phyloP scores from a whole-genome alignment of 1,140 invertebrate genomes.

The Episyrphus balteatus region DNA sequence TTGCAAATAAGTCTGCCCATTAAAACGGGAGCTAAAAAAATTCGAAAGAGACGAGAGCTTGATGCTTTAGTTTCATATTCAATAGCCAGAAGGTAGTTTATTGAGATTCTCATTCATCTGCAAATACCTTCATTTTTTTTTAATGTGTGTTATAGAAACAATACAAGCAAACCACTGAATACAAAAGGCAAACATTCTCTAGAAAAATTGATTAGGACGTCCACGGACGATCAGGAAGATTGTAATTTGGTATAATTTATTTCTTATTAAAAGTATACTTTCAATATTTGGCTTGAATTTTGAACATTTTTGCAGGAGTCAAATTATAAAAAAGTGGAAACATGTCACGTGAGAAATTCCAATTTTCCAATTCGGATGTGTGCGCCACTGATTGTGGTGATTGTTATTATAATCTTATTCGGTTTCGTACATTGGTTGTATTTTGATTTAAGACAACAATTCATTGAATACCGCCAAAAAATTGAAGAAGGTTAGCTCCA shows the following conservation, averaged over 20 bases:
- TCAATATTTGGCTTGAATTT: conserved; percentile 1
- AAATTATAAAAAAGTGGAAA: conserved; percentile 8
- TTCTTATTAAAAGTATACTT: neutral
- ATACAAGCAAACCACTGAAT: conserved; percentile 9
- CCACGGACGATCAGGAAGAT: conserved; percentile 38
- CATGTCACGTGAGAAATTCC: conserved; percentile 22
- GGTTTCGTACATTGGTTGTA: conserved; percentile 31
- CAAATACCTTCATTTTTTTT: conserved; percentile 1
- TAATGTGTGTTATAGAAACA: conserved; percentile 1
- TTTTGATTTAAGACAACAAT: conserved; percentile 30
- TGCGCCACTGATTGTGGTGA: conserved; percentile 22
- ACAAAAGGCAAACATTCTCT: conserved; percentile 20
- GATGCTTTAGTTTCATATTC: conserved; percentile 39
- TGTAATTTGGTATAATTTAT: conserved; percentile 25
- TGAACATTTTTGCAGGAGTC: conserved; percentile 1
- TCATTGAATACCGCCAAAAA: conserved; percentile 29
- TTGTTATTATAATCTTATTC: conserved; percentile 20
- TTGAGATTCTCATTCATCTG: no score
- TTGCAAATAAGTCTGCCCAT: no score
- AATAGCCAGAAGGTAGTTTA: conserved; percentile 18
- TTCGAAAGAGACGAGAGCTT: conserved; percentile 41
- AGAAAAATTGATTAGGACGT: conserved; percentile 38
- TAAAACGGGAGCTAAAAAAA: conserved; percentile 37
- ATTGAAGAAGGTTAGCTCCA: conserved; percentile 27
- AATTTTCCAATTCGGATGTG: conserved; percentile 20